A percentile compares a stretch with the other conserved stretches of the same genome.
phyloP scores from a whole-genome alignment of 2,888 invertebrate species.

The Cataglyphis livida region DNA sequence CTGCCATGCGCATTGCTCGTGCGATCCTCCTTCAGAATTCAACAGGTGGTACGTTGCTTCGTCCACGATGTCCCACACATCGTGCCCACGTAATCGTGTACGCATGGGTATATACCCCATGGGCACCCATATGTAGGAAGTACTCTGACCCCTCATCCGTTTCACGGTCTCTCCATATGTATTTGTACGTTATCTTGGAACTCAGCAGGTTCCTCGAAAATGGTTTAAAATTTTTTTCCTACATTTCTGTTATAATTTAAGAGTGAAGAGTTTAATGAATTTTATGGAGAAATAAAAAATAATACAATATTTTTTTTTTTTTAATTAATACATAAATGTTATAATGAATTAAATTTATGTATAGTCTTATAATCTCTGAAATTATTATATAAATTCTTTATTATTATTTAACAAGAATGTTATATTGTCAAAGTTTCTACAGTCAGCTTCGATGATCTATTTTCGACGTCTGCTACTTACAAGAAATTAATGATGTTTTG shows the following conservation, averaged over 20 bases:
- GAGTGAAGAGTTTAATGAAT: neutral
- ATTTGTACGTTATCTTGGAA: slow-evolving; percentile 76
- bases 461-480: slow-evolving; percentile 39
- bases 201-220: slow-evolving; percentile 58
- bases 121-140: slow-evolving; percentile 81
- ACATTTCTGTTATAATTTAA: slow-evolving; percentile 4
- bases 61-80: slow-evolving; percentile 70
- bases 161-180: slow-evolving; percentile 78
- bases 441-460: slow-evolving; percentile 28
- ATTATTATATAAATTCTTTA: slow-evolving; percentile 19
- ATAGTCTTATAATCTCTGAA: neutral
- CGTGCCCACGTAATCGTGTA: slow-evolving; percentile 70
- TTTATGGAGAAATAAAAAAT: neutral
- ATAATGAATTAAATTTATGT: neutral
- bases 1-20: slow-evolving; percentile 49
- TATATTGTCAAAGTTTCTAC: slow-evolving; percentile 18
- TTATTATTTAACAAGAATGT: slow-evolving; percentile 18
- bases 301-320: neutral
- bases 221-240: neutral
- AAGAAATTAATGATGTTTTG: slow-evolving; percentile 51
- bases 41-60: slow-evolving; percentile 80
- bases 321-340: neutral
- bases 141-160: slow-evolving; percentile 84
- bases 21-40: slow-evolving; percentile 72
- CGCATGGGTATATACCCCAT: slow-evolving; percentile 70